These are phyloP conservation scores for Patella ulyssiponensis DNA, from an alignment of 2,888 invertebrate species.

Conservation along the genomic window DNA sequence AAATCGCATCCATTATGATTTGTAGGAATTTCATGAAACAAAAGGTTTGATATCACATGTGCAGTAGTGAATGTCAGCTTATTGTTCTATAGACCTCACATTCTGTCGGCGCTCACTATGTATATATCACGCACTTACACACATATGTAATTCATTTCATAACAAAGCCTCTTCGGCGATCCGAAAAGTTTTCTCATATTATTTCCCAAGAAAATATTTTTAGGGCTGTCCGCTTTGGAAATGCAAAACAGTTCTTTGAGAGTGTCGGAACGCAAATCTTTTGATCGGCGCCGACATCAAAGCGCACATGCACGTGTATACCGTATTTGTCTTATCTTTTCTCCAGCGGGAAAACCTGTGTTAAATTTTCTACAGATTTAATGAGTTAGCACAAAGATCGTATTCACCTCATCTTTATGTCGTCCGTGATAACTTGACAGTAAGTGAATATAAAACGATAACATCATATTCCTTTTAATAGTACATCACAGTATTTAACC, in stretches of 20 bases:
- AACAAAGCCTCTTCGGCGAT: constrained; percentile 29
- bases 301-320: constrained; percentile 22
- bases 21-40: constrained; percentile 9
- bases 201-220: constrained; percentile 14
- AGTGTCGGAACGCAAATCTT: constrained; percentile 11
- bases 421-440: too few relatives aligned
- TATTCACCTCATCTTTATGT: too few relatives aligned
- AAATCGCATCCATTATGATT: constrained; percentile 7
- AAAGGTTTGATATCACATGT: constrained; percentile 11
- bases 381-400: background rate
- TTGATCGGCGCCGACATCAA: constrained; percentile 19
- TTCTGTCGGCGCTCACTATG: constrained; percentile 12
- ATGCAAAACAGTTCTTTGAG: constrained; percentile 17
- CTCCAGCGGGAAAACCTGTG: background rate
- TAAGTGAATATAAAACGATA: too few relatives aligned
- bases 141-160: constrained; percentile 24
- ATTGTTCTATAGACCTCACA: constrained; percentile 15
- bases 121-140: constrained; percentile 24
- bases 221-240: constrained; percentile 18
- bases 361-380: background rate
- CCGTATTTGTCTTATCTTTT: background rate
- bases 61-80: constrained; percentile 21
- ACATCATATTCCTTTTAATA: too few relatives aligned
- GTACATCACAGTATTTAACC: too few relatives aligned
- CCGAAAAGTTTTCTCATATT: constrained; percentile 21